Percentiles rank a stretch among this genome's conserved stretches.
phyloP scores from a whole-genome alignment of 2,888 invertebrate species.

The Gymnocheta viridis region DNA sequence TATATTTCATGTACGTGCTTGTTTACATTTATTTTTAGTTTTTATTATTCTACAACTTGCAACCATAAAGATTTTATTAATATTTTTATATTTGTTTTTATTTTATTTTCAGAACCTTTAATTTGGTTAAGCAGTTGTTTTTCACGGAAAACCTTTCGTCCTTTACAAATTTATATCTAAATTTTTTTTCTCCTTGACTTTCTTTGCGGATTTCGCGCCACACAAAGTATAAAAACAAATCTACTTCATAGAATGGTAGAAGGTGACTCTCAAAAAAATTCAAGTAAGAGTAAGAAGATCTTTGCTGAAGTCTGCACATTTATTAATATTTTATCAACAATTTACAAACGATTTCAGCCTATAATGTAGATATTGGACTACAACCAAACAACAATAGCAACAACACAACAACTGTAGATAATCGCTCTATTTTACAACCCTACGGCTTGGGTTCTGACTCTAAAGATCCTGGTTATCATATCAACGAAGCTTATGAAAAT shows the following conservation, averaged over 20 bases:
- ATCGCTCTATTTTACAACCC: conserved; percentile 80
- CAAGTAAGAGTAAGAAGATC: conserved; percentile 85
- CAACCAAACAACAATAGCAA: conserved; percentile 89
- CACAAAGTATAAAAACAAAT: conserved; percentile 77
- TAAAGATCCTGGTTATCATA: conserved; percentile 78
- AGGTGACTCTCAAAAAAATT: conserved; percentile 91
- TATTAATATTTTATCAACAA: not conserved
- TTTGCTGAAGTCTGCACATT: not conserved
- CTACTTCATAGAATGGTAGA: conserved; percentile 94
- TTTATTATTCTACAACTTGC: not conserved
- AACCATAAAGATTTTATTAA: not conserved
- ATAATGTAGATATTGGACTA: conserved; percentile 94
- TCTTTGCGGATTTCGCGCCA: conserved; percentile 75
- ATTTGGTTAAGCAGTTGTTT: conserved; percentile 56
- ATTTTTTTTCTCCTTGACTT: conserved; percentile 68
- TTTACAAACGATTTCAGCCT: conserved; percentile 83
- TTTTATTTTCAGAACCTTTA: conserved; percentile 48
- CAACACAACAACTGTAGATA: conserved; percentile 76
- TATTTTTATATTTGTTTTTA: conserved; percentile 28
- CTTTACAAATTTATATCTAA: conserved; percentile 64
- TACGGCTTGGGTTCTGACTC: conserved; percentile 78
- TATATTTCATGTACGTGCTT: not conserved
- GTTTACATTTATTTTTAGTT: not conserved
- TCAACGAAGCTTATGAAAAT: conserved; percentile 78
- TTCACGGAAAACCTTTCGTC: not conserved